phyloP scores from a whole-genome alignment of 2,888 invertebrate species.

The Phyllotreta cruciferae region DNA sequence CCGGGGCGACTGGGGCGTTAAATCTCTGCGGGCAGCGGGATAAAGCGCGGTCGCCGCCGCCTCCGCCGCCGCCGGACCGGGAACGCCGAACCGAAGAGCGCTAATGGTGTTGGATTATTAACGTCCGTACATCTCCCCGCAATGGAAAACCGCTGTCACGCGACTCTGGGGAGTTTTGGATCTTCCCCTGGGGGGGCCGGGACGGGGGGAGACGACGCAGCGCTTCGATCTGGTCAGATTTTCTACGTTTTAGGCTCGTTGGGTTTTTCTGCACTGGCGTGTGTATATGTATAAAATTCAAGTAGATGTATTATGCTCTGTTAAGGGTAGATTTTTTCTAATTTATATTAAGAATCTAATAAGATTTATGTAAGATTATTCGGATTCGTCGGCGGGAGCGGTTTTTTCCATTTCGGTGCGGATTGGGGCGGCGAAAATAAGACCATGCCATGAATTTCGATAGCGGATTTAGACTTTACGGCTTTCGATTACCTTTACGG shows the following conservation, averaged over 20 bases:
- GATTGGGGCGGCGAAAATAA: conserved; percentile 37
- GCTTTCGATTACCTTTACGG: conserved; percentile 61
- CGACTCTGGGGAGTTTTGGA: conserved; percentile 47
- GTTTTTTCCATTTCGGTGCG: conserved; percentile 27
- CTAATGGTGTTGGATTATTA: conserved; percentile 62
- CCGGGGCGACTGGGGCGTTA: conserved; percentile 46
- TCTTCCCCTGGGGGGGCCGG: conserved; percentile 40
- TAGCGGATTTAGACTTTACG: conserved; percentile 59
- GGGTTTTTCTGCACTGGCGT: too few species aligned
- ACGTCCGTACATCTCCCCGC: conserved; percentile 56
- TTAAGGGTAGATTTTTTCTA: too few species aligned
- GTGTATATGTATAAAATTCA: too few species aligned
- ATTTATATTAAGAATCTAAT: too few species aligned
- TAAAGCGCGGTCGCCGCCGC: conserved; percentile 43
- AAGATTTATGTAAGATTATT: too few species aligned
- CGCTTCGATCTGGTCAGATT: conserved; percentile 17
- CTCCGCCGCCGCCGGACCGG: conserved; percentile 35
- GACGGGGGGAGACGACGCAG: conserved; percentile 14
- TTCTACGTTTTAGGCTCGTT: conserved; percentile 3
- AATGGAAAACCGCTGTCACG: conserved; percentile 60
- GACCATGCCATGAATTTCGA: conserved; percentile 54
- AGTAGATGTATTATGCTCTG: too few species aligned
- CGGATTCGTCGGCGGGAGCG: too few species aligned
- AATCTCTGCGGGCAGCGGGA: conserved; percentile 53
- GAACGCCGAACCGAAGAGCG: conserved; percentile 48